Evolutionary conservation across 2,797 vertebrate species (phyloP).

Genomic region (Coranthus polyacanthus): DNA sequence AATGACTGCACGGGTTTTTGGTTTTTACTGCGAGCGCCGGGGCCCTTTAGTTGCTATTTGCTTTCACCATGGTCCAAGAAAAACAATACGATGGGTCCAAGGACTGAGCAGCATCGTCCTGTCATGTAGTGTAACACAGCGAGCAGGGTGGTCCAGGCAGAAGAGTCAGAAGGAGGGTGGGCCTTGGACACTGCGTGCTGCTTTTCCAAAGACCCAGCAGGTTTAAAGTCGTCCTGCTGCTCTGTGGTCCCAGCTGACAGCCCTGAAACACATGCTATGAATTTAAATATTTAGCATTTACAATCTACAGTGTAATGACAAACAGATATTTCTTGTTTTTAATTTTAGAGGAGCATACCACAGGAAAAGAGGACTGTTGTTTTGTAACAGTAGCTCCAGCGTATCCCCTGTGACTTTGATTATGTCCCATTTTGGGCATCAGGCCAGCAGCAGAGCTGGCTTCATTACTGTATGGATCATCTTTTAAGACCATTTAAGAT

Average conservation of each 20-base stretch:
- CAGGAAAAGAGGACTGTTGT: constrained; percentile 33
- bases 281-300: constrained; percentile 67
- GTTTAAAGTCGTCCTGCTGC: constrained; percentile 61
- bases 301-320: constrained; percentile 47
- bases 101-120: constrained; percentile 89
- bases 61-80: constrained; percentile 98
- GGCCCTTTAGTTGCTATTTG: constrained; percentile 96
- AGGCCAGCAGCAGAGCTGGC: constrained; percentile 76
- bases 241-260: constrained; percentile 61
- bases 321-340: constrained; percentile 48
- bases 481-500: constrained; percentile 88
- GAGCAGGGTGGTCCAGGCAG: constrained; percentile 92
- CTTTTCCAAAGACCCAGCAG: constrained; percentile 62
- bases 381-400: constrained; percentile 53
- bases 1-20: constrained; percentile 94
- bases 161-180: constrained; percentile 69
- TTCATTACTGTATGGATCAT: constrained; percentile 90
- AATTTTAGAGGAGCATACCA: constrained; percentile 26
- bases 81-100: constrained; percentile 93
- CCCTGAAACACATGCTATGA: constrained; percentile 62
- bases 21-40: constrained; percentile 91
- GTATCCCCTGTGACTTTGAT: constrained; percentile 77
- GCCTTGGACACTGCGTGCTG: constrained; percentile 68
- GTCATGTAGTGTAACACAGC: constrained; percentile 88
- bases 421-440: constrained; percentile 77